Evolutionary conservation across 2,888 invertebrate species (phyloP).

Genomic region (Leistus spinibarbis): DNA sequence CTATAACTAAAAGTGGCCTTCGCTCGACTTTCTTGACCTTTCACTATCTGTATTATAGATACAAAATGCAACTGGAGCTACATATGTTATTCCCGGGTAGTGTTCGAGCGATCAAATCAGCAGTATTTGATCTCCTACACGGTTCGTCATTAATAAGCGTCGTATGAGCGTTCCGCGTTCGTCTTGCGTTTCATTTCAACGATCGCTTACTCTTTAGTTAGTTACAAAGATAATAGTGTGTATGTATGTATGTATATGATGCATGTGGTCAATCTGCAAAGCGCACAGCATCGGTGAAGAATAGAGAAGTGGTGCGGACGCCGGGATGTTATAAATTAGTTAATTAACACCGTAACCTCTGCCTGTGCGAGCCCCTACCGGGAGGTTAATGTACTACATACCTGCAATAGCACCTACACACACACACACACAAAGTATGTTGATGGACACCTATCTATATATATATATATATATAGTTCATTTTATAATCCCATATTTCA

Average conservation of each 20-base stretch:
- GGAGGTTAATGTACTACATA: conserved; percentile 49
- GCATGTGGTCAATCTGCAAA: not conserved
- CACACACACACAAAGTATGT: not conserved
- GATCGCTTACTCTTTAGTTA: not conserved
- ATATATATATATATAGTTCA: not conserved
- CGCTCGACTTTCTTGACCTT: too few species aligned
- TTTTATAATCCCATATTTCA: not conserved
- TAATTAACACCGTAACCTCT: conserved; percentile 53
- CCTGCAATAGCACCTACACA: conserved; percentile 40
- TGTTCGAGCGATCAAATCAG: not conserved
- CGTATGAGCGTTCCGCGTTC: not conserved
- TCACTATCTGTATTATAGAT: too few species aligned
- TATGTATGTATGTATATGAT: too few species aligned
- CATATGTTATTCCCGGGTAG: not conserved
- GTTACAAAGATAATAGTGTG: not conserved
- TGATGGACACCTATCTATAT: conserved; percentile 22
- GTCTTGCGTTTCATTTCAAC: not conserved
- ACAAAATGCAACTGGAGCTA: too few species aligned
- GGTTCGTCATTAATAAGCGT: not conserved
- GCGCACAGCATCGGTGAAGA: not conserved
- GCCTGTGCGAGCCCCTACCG: conserved; percentile 47
- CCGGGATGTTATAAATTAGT: conserved; percentile 51
- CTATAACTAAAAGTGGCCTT: too few species aligned
- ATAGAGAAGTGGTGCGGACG: not conserved
- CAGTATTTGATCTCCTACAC: not conserved